Base-by-base conservation (phyloP, 2,888 invertebrate species). In the Calephelis perditalis region DNA sequence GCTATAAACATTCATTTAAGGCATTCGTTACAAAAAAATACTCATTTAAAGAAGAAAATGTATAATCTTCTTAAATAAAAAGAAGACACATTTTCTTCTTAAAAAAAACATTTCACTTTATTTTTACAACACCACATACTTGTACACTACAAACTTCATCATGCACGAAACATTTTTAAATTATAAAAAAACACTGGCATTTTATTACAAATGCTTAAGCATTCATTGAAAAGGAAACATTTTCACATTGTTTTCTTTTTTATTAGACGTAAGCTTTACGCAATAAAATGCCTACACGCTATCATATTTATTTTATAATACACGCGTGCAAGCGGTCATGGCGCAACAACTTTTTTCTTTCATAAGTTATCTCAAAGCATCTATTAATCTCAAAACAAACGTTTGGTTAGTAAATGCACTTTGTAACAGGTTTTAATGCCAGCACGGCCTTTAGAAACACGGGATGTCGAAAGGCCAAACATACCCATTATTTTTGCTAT, bases 391-490 rank as follows among this genome's bases (percentile, higher is more conserved):
- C 26, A 26, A 49, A 26, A 49, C 49, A 26, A 49, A 49, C 26
- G 49, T 49, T 49, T 49, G 49, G 49, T 49, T 26, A 49, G 49
- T 26, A 49, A 49, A 49, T 49, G 49, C 49, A 49, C 49, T 49
- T 49, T 49, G 26, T 2, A 49, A 49, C 26, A 26, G 49, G 49
- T 49, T 49, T 26, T 49, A 49, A 49, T 49, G 49, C 49, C 49
- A 49, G 49, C 49, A 49, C 10, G 49, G 49, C 49, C 49, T 49
- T 49, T 49, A 49, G 49, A 49, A 49, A 49, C 49, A 49, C 49
- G 49, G 49, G 49, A 49, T 49, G 49, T 49, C 10, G 26, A 49
- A 49, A 49, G 49, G 49, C 49, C 49, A 49, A 49, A 49, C 49
- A 49, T 49, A 49, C 49, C 26, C 26, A 49, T 26, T 26, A 49